These are phyloP conservation scores for Pantala flavescens DNA, from an alignment of 1,140 invertebrate genomes.

Conservation along the genomic window DNA sequence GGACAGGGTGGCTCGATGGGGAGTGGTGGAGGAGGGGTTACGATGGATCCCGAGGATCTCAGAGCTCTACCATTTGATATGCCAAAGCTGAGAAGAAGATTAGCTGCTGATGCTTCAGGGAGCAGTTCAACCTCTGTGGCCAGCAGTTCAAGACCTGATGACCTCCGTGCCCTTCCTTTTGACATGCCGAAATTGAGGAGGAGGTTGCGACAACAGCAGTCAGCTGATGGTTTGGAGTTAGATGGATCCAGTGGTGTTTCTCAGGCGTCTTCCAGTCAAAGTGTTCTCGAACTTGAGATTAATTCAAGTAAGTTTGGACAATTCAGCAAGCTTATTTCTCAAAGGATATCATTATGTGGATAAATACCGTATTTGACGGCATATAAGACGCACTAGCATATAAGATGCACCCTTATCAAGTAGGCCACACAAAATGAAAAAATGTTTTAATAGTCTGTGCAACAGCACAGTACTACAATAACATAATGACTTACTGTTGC, in stretches of 20 bases:
- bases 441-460: no score
- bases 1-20: not conserved
- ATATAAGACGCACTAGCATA: no score
- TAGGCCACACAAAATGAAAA: no score
- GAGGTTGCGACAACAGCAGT: conserved; percentile 38
- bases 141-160: conserved; percentile 27
- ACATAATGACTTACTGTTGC: no score
- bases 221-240: not conserved
- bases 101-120: conserved; percentile 27
- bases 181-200: conserved; percentile 79
- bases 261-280: conserved; percentile 66
- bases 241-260: conserved; percentile 45
- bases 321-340: no score
- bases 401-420: no score
- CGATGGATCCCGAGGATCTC: conserved; percentile 39
- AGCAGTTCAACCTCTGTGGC: conserved; percentile 53
- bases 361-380: no score
- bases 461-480: no score
- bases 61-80: conserved; percentile 76
- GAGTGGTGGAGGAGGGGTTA: not conserved
- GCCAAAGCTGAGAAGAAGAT: conserved; percentile 70
- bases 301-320: not conserved
- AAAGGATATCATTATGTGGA: no score
- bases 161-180: conserved; percentile 68
- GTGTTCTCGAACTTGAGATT: conserved; percentile 54